Conservation (phyloP, 2,113 vertebrate genomes). For the Aegithalos caudatus region DNA sequence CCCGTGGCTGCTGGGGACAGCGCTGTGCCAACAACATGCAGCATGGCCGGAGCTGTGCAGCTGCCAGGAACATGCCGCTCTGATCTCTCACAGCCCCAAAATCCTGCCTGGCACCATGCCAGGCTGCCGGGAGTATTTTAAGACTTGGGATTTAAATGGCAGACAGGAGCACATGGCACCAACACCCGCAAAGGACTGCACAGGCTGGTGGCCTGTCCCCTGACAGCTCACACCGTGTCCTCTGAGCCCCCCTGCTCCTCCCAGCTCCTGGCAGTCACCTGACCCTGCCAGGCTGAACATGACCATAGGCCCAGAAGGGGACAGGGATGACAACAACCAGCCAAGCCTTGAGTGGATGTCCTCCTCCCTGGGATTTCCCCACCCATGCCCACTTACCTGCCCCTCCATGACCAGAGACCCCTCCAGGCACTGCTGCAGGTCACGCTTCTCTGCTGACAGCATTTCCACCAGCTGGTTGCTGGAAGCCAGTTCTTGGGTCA, state of each 20-base stretch:
- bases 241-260: background rate
- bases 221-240: fast-evolving
- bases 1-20: background rate
- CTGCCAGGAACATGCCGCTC: background rate
- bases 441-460: conserved; percentile 74
- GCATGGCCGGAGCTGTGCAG: background rate
- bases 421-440: conserved; percentile 65
- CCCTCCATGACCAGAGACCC: background rate
- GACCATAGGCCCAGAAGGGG: background rate
- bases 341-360: fast-evolving
- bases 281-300: fast-evolving
- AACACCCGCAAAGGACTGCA: background rate
- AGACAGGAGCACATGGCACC: fast-evolving
- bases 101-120: background rate
- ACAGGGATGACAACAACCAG: background rate
- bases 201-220: background rate
- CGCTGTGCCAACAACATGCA: fast-evolving
- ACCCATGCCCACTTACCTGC: conserved; percentile 67
- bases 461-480: conserved; percentile 76
- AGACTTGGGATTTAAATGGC: background rate
- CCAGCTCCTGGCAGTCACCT: background rate
- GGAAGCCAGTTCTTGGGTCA: conserved; percentile 74
- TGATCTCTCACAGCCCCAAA: background rate
- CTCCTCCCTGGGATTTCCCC: background rate
- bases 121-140: background rate